Evolutionary conservation across 2,113 vertebrate species (phyloP).

Genomic region (Hymenochirus boettgeri): DNA sequence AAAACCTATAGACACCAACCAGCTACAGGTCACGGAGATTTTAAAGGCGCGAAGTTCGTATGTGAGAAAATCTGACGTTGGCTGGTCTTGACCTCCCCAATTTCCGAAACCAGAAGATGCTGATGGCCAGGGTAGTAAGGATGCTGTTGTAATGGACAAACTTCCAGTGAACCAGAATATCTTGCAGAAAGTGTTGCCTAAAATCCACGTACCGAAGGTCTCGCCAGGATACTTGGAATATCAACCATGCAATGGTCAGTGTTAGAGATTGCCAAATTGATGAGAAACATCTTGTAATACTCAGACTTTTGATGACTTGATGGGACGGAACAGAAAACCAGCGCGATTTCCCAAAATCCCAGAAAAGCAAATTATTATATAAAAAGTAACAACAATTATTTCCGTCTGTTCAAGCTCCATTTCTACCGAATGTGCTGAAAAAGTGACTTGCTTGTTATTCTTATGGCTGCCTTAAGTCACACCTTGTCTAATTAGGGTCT

Average conservation of each 20-base stretch:
- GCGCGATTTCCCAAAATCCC: slow-evolving; percentile 14
- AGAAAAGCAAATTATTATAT: too few species aligned
- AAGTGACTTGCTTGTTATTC: too few species aligned
- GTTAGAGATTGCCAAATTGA: slow-evolving; percentile 66
- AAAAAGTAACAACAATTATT: too few species aligned
- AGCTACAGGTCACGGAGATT: not conserved
- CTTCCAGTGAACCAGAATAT: slow-evolving; percentile 57
- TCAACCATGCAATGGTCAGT: slow-evolving; percentile 67
- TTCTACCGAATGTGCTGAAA: too few species aligned
- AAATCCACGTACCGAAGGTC: slow-evolving; percentile 53
- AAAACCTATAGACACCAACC: slow-evolving; percentile 12
- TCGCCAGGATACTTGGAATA: slow-evolving; percentile 58
- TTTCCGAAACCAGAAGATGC: slow-evolving; percentile 67
- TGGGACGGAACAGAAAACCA: slow-evolving; percentile 7
- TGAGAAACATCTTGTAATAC: slow-evolving; percentile 59
- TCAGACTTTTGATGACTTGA: not conserved
- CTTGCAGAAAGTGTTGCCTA: slow-evolving; percentile 54
- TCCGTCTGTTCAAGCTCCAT: too few species aligned
- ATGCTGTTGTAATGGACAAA: slow-evolving; percentile 69
- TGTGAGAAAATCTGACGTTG: not conserved
- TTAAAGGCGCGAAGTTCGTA: not conserved
- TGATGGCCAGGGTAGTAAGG: slow-evolving; percentile 65
- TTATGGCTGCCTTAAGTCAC: too few species aligned
- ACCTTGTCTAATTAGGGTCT: too few species aligned
- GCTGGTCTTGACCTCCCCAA: slow-evolving; percentile 54